Evolutionary conservation across 2,888 invertebrate genomes (phyloP).

Genomic region (Caenorhabditis plicata): DNA sequence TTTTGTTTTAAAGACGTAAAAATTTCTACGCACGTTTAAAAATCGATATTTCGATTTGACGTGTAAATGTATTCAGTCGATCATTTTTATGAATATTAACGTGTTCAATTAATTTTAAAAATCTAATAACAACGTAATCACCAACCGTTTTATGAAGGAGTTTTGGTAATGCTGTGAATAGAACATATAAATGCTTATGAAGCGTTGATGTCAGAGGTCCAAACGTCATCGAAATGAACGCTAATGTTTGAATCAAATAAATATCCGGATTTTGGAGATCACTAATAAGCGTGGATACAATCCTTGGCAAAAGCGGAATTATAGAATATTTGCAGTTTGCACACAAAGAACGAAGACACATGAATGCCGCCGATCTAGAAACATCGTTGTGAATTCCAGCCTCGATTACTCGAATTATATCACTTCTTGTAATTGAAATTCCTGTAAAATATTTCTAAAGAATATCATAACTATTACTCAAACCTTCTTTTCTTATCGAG

Average conservation of each 20-base stretch:
- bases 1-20: too few species aligned
- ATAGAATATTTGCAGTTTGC: constrained; percentile 18
- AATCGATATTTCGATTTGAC: too few species aligned
- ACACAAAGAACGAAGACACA: constrained; percentile 11
- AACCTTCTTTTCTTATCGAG: constrained; percentile 1
- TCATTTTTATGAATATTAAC: too few species aligned
- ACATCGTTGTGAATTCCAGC: constrained; percentile 5
- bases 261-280: constrained; percentile 21
- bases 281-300: constrained; percentile 28
- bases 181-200: constrained; percentile 38
- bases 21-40: too few species aligned
- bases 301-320: constrained; percentile 1
- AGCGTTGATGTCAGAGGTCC: constrained; percentile 34
- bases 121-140: too few species aligned
- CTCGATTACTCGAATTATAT: constrained; percentile 15
- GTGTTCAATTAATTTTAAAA: too few species aligned
- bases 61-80: too few species aligned
- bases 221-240: constrained; percentile 16
- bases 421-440: constrained; percentile 5
- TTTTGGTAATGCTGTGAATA: constrained; percentile 28
- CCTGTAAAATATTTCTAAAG: too few species aligned
- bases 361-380: constrained; percentile 6
- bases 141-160: constrained; percentile 31
- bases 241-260: constrained; percentile 23
- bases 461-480: neutral